phyloP scores from a whole-genome alignment of 2,888 invertebrate species.

The Drosophila paucipuncta region DNA sequence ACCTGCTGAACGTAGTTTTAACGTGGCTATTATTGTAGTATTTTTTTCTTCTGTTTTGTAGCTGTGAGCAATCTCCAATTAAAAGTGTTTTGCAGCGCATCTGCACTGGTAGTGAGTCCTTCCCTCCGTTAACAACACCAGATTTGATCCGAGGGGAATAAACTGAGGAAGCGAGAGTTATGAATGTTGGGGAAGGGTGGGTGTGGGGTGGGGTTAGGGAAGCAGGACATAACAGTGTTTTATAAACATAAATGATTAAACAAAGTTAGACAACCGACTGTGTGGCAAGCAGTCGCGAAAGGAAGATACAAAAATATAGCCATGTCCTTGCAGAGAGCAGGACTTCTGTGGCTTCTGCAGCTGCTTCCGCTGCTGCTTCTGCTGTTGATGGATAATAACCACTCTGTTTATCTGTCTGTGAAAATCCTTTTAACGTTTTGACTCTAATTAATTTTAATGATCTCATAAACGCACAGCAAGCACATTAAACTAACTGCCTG shows the following conservation, averaged over 20 bases:
- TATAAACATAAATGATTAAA: constrained; percentile 77
- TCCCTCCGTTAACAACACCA: constrained; percentile 31
- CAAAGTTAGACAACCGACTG: constrained; percentile 56
- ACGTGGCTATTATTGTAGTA: constrained; percentile 8
- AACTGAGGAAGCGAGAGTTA: neutral
- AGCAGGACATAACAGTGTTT: constrained; percentile 57
- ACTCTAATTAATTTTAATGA: constrained; percentile 83
- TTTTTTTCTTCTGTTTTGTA: constrained; percentile 27
- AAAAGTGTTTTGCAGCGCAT: constrained; percentile 66
- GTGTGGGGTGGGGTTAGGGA: neutral
- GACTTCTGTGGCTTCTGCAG: neutral
- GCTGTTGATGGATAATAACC: constrained; percentile 59
- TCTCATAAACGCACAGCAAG: constrained; percentile 61
- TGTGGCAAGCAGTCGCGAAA: constrained; percentile 8
- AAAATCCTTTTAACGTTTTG: constrained; percentile 74
- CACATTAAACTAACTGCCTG: constrained; percentile 49
- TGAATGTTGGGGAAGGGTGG: neutral
- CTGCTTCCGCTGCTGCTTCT: neutral
- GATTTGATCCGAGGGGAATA: constrained; percentile 27
- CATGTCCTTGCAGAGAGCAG: constrained; percentile 21
- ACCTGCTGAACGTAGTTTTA: constrained; percentile 50
- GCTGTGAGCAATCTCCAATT: constrained; percentile 73
- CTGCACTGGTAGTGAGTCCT: constrained; percentile 25
- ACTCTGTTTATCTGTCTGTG: constrained; percentile 21
- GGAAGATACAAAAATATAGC: constrained; percentile 22